phyloP scores from a whole-genome alignment of 2,888 invertebrate species.

The Caenorhabditis drosophilae region DNA sequence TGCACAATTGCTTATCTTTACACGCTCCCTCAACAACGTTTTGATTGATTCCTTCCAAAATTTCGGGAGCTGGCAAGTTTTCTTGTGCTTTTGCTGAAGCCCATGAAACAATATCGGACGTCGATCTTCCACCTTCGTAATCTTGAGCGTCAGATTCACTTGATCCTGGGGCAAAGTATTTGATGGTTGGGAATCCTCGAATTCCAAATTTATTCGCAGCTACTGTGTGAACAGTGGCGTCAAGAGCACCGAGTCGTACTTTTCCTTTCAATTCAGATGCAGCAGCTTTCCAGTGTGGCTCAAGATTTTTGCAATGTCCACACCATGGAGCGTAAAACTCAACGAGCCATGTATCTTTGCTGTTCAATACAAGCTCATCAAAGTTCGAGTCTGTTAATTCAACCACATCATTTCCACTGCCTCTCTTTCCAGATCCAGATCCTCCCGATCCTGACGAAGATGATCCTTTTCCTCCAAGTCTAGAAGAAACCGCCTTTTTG shows the following conservation, averaged over 20 bases:
- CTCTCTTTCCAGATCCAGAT: slow-evolving; percentile 31
- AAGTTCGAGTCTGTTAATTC: slow-evolving; percentile 96
- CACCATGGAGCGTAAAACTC: slow-evolving; percentile 92
- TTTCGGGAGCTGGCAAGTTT: slow-evolving; percentile 87
- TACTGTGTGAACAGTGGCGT: slow-evolving; percentile 87
- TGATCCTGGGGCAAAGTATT: slow-evolving; percentile 76
- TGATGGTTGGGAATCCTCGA: slow-evolving; percentile 94
- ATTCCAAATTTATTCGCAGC: slow-evolving; percentile 84
- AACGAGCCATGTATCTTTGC: slow-evolving; percentile 94
- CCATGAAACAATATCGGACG: slow-evolving; percentile 86
- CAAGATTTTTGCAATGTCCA: slow-evolving; percentile 93
- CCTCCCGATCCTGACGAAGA: slow-evolving; percentile 25
- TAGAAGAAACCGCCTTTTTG: slow-evolving; percentile 73
- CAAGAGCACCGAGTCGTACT: slow-evolving; percentile 83
- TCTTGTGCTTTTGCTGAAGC: slow-evolving; percentile 76
- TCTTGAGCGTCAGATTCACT: slow-evolving; percentile 75
- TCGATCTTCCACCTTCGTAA: slow-evolving; percentile 89
- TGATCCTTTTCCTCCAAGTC: slow-evolving; percentile 57
- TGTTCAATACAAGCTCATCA: slow-evolving; percentile 85
- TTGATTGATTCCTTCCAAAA: slow-evolving; percentile 76
- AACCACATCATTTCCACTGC: slow-evolving; percentile 77
- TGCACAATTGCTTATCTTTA: slow-evolving; percentile 83
- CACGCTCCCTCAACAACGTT: slow-evolving; percentile 79
- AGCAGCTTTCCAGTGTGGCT: slow-evolving; percentile 93
- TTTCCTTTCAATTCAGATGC: slow-evolving; percentile 93